Evolutionary conservation across 2,888 invertebrate species (phyloP), one percentile per base, ranked within the genome.

Genomic region (Eristalis arbustorum): DNA sequence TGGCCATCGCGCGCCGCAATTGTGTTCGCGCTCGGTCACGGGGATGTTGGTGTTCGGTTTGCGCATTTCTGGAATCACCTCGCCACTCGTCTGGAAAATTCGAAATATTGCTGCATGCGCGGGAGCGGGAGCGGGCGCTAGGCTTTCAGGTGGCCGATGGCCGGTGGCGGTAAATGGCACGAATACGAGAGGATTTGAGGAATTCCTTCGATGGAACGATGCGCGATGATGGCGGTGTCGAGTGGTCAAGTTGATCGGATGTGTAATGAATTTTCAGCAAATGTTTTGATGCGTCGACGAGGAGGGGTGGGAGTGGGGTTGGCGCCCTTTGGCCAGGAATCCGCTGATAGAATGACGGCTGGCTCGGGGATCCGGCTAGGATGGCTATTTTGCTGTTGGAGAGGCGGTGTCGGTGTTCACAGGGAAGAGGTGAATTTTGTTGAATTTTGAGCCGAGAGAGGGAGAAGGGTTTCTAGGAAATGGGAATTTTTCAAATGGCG

Each of bases 1-100:
- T 25, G 25, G 25, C 14, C 14, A 13, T 25, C 59, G 11, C 14
- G 2, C 25, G n/a, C 59, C 59, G 62, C 49, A 59, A 3, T 59
- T 23, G 14, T 25, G 18, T 49, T 8, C 31, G 8, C 31, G 59
- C 59, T 59, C 59, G 59, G 49, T 73, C 74, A 59, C 14, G 28
- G 63, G 64, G 49, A 18, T 18, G 5, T 22, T 10, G 64, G 57
- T 22, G 28, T 34, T 37, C 4, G 23, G 14, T 22, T 37, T 61
- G 13, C 8, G 57, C 63, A 61, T 69, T 66, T 37, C 14, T 5
- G 11, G 8, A 82, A 66, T 66, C 59, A 62, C 34, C n/a, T 49
- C 34, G 49, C 37, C 49, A 72, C 62, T 77, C 67, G 56, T 57
- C 40, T 82, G 72, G 66, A 72, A 77, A 82, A 82, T 77, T 77